Conservation (phyloP, 2,888 invertebrate genomes). For the Dascillus cervinus region DNA sequence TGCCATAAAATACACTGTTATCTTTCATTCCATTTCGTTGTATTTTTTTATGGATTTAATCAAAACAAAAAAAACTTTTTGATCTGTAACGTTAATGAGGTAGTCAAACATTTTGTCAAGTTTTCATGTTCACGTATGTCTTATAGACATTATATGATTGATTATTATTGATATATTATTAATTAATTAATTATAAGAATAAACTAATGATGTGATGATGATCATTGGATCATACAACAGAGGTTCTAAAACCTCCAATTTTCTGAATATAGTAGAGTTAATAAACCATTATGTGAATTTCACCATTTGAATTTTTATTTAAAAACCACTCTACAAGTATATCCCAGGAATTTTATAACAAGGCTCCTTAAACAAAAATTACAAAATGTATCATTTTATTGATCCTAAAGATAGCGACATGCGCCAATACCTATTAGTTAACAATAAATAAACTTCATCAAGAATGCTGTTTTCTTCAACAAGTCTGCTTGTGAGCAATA, state of each 20-base stretch:
- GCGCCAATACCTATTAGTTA: too few relatives aligned
- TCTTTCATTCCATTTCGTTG: slow-evolving; percentile 19
- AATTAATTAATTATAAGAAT: slow-evolving; percentile 40
- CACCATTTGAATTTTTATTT: slow-evolving; percentile 14
- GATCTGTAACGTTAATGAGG: slow-evolving; percentile 19
- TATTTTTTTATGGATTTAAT: slow-evolving; percentile 14
- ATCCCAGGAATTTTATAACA: too few relatives aligned
- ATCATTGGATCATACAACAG: slow-evolving; percentile 56
- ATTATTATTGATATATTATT: slow-evolving; percentile 43
- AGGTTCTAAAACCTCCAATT: slow-evolving; percentile 40
- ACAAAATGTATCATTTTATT: too few relatives aligned
- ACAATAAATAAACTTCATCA: too few relatives aligned
- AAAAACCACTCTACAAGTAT: too few relatives aligned
- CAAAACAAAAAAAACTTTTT: slow-evolving; percentile 10
- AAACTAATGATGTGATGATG: slow-evolving; percentile 64
- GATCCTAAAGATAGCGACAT: too few relatives aligned
- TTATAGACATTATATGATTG: slow-evolving; percentile 34
- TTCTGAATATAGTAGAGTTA: slow-evolving; percentile 70
- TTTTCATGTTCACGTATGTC: slow-evolving; percentile 40
- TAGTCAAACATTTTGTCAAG: slow-evolving; percentile 43
- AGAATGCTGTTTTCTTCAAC: too few relatives aligned
- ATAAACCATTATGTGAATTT: slow-evolving; percentile 64
- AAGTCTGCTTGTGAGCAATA: too few relatives aligned
- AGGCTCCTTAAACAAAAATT: too few relatives aligned
- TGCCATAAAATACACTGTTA: slow-evolving; percentile 19